A percentile compares a stretch with the other conserved stretches of the same genome.
These are phyloP conservation scores for Aleiodes sp. DNA, from an alignment of 1,140 invertebrate species.

Conservation along the genomic window DNA sequence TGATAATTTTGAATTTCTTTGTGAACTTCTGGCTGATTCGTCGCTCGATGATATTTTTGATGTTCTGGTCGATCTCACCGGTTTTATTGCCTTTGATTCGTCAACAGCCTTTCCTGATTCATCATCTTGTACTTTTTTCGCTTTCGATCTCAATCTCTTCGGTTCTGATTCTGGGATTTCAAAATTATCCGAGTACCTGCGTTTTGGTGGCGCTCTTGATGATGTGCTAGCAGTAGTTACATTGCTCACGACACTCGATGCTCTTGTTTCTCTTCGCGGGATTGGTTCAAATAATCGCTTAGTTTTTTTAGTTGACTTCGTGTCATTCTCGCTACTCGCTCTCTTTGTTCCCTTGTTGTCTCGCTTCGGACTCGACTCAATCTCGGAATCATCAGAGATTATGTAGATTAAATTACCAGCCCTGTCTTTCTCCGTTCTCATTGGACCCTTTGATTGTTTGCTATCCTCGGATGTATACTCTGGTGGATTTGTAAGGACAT, in stretches of 20 bases:
- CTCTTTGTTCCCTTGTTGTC: neutral
- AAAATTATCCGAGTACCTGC: neutral
- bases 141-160: neutral
- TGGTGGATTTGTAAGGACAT: slow-evolving; percentile 44
- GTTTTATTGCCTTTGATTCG: neutral
- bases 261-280: neutral
- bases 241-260: neutral
- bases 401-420: slow-evolving; percentile 42
- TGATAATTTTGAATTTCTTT: no score
- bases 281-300: neutral
- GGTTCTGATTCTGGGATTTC: neutral
- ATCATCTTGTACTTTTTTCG: neutral
- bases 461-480: slow-evolving; percentile 15
- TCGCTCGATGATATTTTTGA: no score
- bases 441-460: slow-evolving; percentile 26
- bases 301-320: neutral
- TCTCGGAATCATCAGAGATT: slow-evolving; percentile 40
- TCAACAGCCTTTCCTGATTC: neutral
- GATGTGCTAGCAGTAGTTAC: neutral
- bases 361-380: slow-evolving; percentile 1
- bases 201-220: neutral
- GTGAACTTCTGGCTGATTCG: no score
- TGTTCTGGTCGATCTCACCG: no score
- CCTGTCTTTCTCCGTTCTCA: slow-evolving; percentile 38
- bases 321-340: slow-evolving; percentile 1